Conservation (phyloP, 2,797 vertebrate species). For the Coendou prehensilis region DNA sequence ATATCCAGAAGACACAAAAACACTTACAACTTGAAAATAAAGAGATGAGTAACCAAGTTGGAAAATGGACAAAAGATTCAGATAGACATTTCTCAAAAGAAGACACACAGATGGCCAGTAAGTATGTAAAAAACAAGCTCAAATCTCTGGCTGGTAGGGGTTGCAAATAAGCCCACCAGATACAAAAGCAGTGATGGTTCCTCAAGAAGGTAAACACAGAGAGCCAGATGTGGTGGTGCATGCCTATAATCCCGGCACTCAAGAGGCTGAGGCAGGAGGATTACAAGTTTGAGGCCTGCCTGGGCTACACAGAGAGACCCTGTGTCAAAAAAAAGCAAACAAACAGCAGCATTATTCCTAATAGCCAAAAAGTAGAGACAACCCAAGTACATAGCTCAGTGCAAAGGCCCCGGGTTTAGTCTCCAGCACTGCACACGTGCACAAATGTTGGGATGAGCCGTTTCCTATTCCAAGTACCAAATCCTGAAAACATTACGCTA, state of each 20-base stretch:
- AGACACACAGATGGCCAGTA: neutral
- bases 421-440: neutral
- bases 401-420: neutral
- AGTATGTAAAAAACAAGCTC: neutral
- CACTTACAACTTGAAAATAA: neutral
- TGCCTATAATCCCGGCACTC: neutral
- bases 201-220: slow-evolving; percentile 31
- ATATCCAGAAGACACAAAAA: neutral
- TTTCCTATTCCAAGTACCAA: neutral
- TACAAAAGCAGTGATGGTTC: neutral
- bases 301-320: neutral
- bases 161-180: neutral
- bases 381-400: neutral
- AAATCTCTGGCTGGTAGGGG: neutral
- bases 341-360: neutral
- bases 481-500: neutral
- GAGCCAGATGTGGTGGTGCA: neutral
- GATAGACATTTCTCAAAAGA: neutral
- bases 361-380: neutral
- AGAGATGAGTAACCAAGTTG: neutral
- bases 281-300: neutral
- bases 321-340: neutral
- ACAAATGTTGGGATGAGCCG: neutral
- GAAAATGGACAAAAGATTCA: neutral
- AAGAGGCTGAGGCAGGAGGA: neutral